Base-by-base conservation (phyloP, 2,888 invertebrate species). In the Aproaerema taeniolella region DNA sequence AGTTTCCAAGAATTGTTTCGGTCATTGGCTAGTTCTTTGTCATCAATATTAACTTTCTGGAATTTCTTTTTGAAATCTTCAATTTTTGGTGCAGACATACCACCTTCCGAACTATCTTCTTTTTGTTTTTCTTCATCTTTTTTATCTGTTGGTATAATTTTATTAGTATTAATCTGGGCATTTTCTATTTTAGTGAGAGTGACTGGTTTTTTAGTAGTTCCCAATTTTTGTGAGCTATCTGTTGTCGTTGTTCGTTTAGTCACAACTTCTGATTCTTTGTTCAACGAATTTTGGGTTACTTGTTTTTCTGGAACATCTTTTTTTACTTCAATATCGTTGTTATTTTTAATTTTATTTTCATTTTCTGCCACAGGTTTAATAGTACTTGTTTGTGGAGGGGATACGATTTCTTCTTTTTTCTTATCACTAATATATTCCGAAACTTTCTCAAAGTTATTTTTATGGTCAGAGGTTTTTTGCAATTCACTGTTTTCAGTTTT, bases 1-100 rank as follows among this genome's bases (percentile, higher is more conserved):
- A 90, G 70, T 47, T 89, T 89, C 90, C 90, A 90, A 6, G 87
- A 81, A 58, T 72, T 74, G 49, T 83, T 86, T 44, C 75, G 68
- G 47, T 76, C 73, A 42, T 60, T 78, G 0, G 59, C 55, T 28
- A 82, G 46, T 55, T 86, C 86, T 53, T 82, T 82, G 11, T 83
- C 83, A 38, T 79, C 82, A 35, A 81, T 77, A 39, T 85, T 82
- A 0, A 85, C 76, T 57, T 85, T 85, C 48, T 86, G 86, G 39
- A 85, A 72, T 63, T 85, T 86, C 52, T 85, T 86, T 52, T 81
- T 83, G 41, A 79, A 79, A 26, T 86, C 86, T 17, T 86, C 85
- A 16, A 78, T 53, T 64, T 85, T 86, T 2, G 77, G 76, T n/a
- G 56, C 10, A 1, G 38, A 31, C 5, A 9, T 29, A 26, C 28